Evolutionary conservation across 2,888 invertebrate genomes (phyloP), one percentile per base, ranked within the genome.

Genomic region (Clistopyga incitator): DNA sequence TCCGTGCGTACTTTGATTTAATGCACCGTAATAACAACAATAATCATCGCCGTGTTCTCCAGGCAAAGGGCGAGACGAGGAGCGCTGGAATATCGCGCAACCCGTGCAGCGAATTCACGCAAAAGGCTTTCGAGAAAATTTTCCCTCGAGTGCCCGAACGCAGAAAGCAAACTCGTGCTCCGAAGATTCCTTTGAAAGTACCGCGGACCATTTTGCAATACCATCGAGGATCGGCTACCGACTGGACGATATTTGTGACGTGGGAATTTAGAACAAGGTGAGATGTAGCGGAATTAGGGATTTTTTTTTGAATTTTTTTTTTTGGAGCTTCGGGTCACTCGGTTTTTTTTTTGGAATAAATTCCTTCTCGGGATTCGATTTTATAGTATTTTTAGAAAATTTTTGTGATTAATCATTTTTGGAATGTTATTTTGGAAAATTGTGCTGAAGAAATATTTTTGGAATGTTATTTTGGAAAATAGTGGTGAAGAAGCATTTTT

Each of bases 131-230:
- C 42, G 42, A 50, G 56, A 64, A 59, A 38, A 45, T 29, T 52
- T 71, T n/a, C n/a, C 20, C 52, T n/a, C 47, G 70, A 71, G 38
- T 13, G 18, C 42, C 3, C 13, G 18, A 18, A 8, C 20, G 75
- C n/a, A 42, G 67, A 76, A 45, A 76, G 76, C 64, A 70, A 71
- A 76, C 76, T 76, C 64, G 70, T 81, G 81, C 76, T 72, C 67
- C 47, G 18, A 52, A 50, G 79, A 79, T 68, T 72, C 72, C 83
- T 80, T 83, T 80, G 80, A 72, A 42, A 72, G 59, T 72, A 83
- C 80, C 80, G 76, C 75, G 70, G 47, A 80, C 34, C 59, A 79
- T 42, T 72, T 59, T 23, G 45, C 56, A 50, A 71, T 72, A 34
- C 50, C 11, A 52, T 59, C 50, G n/a, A 20, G 15, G n/a, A n/a